These are phyloP conservation scores for Garra rufa DNA, from an alignment of 2,113 vertebrate genomes.

Conservation along the genomic window DNA sequence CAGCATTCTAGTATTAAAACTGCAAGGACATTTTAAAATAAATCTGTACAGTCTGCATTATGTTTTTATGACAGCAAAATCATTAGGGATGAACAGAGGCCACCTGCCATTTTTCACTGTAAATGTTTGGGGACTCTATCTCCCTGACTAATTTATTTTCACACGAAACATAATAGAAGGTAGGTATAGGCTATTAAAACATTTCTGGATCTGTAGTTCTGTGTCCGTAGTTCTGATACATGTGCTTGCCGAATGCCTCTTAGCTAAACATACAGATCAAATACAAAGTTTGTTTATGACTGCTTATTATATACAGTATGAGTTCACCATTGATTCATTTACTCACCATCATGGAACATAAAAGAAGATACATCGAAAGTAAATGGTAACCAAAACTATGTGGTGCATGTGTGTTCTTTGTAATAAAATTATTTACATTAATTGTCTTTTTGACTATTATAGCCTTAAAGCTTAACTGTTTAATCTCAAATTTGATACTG, in stretches of 20 bases:
- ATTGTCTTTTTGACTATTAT: background rate
- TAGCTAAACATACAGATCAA: background rate
- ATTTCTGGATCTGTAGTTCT: background rate
- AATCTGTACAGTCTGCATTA: background rate
- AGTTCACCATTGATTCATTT: too few relatives aligned
- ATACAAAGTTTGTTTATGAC: constrained; percentile 4
- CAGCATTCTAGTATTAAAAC: background rate
- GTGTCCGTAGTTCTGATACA: background rate
- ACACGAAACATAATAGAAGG: background rate
- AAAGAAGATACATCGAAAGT: too few relatives aligned
- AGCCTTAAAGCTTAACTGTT: too few relatives aligned
- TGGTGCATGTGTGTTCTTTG: too few relatives aligned
- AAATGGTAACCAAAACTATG: too few relatives aligned
- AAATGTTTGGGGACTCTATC: constrained; percentile 3
- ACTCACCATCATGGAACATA: too few relatives aligned
- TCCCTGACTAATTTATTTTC: constrained; percentile 11
- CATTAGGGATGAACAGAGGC: background rate
- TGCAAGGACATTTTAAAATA: background rate
- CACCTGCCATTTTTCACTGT: constrained; percentile 15
- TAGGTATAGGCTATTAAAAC: background rate
- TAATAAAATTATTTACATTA: background rate
- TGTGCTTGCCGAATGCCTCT: background rate
- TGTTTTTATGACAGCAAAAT: background rate
- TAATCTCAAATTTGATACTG: background rate
- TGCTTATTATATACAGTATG: too few relatives aligned